Evolutionary conservation across 2,113 vertebrate genomes (phyloP).

Genomic region (Gasterosteus aculeatus): DNA sequence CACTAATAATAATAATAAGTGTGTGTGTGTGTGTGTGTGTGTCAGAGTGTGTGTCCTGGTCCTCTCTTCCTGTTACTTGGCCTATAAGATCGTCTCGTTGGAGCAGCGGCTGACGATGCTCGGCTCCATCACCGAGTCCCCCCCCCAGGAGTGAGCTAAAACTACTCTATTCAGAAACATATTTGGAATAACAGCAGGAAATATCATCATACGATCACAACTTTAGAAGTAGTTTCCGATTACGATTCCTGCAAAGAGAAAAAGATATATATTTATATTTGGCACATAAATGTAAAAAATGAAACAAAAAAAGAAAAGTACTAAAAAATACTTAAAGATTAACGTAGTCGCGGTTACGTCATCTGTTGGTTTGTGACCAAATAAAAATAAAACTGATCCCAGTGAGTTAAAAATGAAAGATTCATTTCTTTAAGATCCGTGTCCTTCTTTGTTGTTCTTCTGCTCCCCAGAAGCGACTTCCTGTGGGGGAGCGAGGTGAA

Average conservation of each 20-base stretch:
- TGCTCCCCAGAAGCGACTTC: conserved; percentile 41
- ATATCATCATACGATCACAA: not conserved
- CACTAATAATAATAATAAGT: not conserved
- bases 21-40: conserved; percentile 1
- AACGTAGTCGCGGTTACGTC: no score
- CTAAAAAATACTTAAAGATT: no score
- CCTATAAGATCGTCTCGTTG: conserved; percentile 87
- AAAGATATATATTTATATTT: not conserved
- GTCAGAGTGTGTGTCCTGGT: conserved; percentile 88
- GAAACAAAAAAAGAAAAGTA: no score
- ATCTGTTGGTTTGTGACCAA: not conserved
- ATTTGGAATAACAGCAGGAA: not conserved
- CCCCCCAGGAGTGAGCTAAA: conserved; percentile 82
- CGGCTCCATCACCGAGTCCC: conserved; percentile 78
- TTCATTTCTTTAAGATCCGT: no score
- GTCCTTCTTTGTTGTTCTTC: not conserved
- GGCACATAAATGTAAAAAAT: not conserved
- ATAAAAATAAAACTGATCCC: not conserved
- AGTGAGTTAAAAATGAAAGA: no score
- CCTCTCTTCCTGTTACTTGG: conserved; percentile 91
- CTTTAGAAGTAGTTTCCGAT: not conserved
- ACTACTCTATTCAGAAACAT: not conserved
- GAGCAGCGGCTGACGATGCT: conserved; percentile 87
- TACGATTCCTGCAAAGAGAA: not conserved
- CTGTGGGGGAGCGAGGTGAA: conserved; percentile 61